Percentiles rank a stretch among this genome's conserved stretches.
phyloP scores from a whole-genome alignment of 2,888 invertebrate genomes.

The Caenorhabditis doughertyi region DNA sequence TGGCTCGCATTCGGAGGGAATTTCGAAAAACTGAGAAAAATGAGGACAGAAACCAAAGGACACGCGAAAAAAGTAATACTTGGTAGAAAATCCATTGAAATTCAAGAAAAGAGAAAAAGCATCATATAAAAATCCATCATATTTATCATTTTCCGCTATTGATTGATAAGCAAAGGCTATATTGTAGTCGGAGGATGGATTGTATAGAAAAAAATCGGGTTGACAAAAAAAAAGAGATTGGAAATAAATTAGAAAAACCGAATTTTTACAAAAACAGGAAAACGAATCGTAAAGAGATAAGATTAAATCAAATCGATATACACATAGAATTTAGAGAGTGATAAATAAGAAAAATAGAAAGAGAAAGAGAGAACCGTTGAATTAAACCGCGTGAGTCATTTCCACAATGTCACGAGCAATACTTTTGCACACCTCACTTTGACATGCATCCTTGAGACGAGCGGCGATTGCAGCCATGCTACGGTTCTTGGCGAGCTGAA shows the following conservation, averaged over 20 bases:
- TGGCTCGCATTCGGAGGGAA: constrained; percentile 14
- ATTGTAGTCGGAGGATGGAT: background rate
- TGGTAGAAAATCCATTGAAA: background rate
- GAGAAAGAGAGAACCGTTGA: background rate
- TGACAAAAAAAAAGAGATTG: background rate
- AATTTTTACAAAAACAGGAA: background rate
- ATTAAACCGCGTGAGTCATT: constrained; percentile 76
- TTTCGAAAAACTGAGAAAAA: background rate
- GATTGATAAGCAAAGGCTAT: constrained; percentile 4
- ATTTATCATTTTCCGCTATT: constrained; percentile 10
- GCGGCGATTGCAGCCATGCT: constrained; percentile 71
- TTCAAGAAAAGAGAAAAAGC: background rate
- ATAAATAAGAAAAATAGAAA: background rate
- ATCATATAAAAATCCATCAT: constrained; percentile 14
- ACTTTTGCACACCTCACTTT: constrained; percentile 74
- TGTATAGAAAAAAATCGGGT: background rate
- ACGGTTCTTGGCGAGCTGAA: constrained; percentile 74
- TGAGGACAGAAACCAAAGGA: background rate
- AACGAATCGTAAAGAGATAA: background rate
- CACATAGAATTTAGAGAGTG: constrained; percentile 9
- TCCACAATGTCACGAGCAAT: constrained; percentile 77
- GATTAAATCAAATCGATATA: constrained; percentile 18
- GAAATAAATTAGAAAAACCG: background rate
- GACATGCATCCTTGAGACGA: constrained; percentile 77
- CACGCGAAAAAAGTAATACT: background rate